A percentile compares a stretch with the other conserved stretches of the same genome.
phyloP scores from a whole-genome alignment of 2,113 vertebrate genomes.

The Vimba vimba region DNA sequence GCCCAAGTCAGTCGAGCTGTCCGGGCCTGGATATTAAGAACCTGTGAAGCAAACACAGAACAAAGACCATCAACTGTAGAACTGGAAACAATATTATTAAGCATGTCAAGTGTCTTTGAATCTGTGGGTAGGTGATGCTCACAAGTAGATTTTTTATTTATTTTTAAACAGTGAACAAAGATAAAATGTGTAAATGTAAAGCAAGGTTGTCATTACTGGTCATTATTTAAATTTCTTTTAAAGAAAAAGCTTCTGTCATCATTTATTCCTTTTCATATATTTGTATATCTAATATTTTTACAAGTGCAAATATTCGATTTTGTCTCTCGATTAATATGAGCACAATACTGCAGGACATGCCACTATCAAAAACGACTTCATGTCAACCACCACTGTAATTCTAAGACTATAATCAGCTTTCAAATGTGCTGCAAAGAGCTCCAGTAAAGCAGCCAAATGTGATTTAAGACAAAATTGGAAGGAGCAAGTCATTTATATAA shows the following conservation, averaged over 20 bases:
- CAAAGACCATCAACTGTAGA: background rate
- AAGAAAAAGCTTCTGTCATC: too few relatives aligned
- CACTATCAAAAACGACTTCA: background rate
- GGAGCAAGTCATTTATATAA: background rate
- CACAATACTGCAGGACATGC: background rate
- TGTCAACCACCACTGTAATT: background rate
- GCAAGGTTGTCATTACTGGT: too few relatives aligned
- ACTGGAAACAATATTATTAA: background rate
- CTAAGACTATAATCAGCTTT: background rate
- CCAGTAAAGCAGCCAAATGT: background rate
- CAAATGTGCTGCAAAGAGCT: background rate
- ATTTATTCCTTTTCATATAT: background rate
- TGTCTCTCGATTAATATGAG: background rate
- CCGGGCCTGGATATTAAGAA: conserved; percentile 90
- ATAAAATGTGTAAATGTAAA: too few relatives aligned
- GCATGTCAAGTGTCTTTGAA: too few relatives aligned
- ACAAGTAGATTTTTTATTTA: too few relatives aligned
- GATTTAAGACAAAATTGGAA: background rate
- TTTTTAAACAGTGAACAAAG: too few relatives aligned
- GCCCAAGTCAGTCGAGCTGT: conserved; percentile 87
- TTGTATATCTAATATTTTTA: background rate
- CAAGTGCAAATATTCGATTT: background rate
- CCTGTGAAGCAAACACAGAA: conserved; percentile 68
- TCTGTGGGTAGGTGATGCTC: too few relatives aligned
- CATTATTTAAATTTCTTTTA: too few relatives aligned